Conservation (phyloP, 2,888 invertebrate species). For the Cephus pulcher region DNA sequence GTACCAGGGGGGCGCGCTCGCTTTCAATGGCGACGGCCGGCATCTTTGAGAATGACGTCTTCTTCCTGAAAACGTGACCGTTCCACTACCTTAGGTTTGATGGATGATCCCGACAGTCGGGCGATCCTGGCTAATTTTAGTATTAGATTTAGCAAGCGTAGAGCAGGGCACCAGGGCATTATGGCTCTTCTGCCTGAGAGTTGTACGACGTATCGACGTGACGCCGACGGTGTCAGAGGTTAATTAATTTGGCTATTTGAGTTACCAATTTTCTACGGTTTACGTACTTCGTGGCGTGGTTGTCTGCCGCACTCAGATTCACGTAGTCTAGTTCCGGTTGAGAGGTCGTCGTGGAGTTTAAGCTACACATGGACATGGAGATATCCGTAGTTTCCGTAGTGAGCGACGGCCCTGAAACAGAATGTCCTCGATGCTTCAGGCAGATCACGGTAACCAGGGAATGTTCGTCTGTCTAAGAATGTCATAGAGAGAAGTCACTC, state of each 20-base stretch:
- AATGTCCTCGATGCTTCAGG: constrained; percentile 6
- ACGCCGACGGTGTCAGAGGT: no score
- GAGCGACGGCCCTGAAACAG: constrained; percentile 64
- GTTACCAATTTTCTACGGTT: neutral
- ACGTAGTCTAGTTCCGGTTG: constrained; percentile 68
- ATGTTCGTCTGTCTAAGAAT: no score
- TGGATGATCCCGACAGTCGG: constrained; percentile 23
- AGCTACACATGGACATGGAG: constrained; percentile 68
- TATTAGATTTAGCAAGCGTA: no score
- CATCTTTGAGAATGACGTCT: constrained; percentile 53
- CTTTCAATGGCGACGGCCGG: constrained; percentile 48
- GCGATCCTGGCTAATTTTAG: no score
- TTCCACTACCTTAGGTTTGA: constrained; percentile 46
- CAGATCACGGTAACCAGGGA: neutral
- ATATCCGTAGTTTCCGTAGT: constrained; percentile 69
- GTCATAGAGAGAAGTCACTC: constrained; percentile 53
- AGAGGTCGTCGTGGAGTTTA: constrained; percentile 64
- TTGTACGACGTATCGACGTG: no score
- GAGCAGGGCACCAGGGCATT: no score
- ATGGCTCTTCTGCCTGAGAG: no score
- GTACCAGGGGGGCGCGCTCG: constrained; percentile 48
- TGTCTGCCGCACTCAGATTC: constrained; percentile 57
- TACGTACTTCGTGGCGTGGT: constrained; percentile 55
- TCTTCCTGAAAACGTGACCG: constrained; percentile 53
- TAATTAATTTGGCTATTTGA: no score